Conservation (phyloP, 2,113 vertebrate species). For the Argyrosomus japonicus region DNA sequence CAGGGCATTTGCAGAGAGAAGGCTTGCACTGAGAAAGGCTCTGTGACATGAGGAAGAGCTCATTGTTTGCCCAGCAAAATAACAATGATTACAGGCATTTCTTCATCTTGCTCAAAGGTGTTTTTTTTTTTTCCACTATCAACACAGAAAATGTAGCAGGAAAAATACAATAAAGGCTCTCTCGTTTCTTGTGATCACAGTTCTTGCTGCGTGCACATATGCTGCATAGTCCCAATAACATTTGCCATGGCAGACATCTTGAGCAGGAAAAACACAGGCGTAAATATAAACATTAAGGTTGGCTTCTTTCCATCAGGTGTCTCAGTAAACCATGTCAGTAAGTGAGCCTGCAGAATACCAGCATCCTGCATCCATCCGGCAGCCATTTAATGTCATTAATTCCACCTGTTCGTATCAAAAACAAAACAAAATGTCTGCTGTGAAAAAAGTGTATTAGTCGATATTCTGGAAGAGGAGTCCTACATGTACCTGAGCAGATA, state of each 20-base stretch:
- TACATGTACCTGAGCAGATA: not conserved
- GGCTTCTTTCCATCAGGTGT: too few relatives aligned
- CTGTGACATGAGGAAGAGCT: conserved; percentile 1
- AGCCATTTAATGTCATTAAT: too few relatives aligned
- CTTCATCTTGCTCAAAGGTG: not conserved
- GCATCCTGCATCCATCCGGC: too few relatives aligned
- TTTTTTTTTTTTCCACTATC: not conserved
- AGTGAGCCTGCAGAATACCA: too few relatives aligned
- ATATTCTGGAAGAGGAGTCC: not conserved
- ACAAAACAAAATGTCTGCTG: too few relatives aligned
- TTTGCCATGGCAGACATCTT: too few relatives aligned
- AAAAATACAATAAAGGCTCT: conserved; percentile 1
- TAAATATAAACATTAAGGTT: too few relatives aligned
- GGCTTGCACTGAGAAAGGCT: not conserved
- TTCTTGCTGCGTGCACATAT: conserved; percentile 7
- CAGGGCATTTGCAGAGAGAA: not conserved
- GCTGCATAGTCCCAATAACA: not conserved
- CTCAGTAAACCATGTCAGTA: too few relatives aligned
- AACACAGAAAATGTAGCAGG: not conserved
- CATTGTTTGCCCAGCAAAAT: conserved; percentile 14
- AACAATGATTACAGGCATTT: not conserved
- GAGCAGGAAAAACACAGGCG: too few relatives aligned
- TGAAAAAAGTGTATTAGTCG: not conserved
- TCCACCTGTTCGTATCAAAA: too few relatives aligned
- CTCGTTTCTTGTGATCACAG: not conserved